phyloP scores from a whole-genome alignment of 1,140 invertebrate species.

The Zaprionus ghesquierei region DNA sequence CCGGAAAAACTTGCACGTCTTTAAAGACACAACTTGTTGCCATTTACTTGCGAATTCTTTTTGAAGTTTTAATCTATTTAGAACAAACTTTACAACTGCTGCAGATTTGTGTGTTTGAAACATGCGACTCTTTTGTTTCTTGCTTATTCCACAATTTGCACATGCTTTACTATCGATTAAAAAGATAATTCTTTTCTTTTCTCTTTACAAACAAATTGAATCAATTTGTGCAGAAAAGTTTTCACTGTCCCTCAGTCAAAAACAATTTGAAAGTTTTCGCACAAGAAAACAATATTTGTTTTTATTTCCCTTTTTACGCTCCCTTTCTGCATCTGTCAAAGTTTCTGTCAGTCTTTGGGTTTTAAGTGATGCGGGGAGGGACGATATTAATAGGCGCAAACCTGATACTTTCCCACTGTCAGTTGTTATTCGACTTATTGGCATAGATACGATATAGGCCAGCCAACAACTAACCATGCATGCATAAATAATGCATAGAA shows the following conservation, averaged over 20 bases:
- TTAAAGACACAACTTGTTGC: constrained; percentile 20
- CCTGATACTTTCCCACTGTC: constrained; percentile 23
- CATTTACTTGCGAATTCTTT: background rate
- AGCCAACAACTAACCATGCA: background rate
- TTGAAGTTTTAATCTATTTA: background rate
- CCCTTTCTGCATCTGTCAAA: constrained; percentile 3
- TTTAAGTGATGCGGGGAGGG: constrained; percentile 6
- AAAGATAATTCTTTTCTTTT: background rate
- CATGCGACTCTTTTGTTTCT: background rate
- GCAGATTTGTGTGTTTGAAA: background rate
- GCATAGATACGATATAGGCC: background rate
- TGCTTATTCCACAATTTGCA: constrained; percentile 2
- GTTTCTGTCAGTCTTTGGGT: constrained; percentile 13
- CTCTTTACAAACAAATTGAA: constrained; percentile 30
- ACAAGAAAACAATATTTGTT: background rate
- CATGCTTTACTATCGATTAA: background rate
- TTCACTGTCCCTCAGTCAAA: background rate
- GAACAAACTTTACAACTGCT: background rate
- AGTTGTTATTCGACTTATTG: constrained; percentile 4
- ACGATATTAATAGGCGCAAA: constrained; percentile 32
- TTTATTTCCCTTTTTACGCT: constrained; percentile 10
- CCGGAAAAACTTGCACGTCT: constrained; percentile 6
- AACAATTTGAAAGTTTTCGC: constrained; percentile 29
- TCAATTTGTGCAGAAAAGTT: background rate
- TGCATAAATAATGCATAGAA: background rate